Conservation (phyloP, 1,140 invertebrate species). For the Drosophila biarmipes region DNA sequence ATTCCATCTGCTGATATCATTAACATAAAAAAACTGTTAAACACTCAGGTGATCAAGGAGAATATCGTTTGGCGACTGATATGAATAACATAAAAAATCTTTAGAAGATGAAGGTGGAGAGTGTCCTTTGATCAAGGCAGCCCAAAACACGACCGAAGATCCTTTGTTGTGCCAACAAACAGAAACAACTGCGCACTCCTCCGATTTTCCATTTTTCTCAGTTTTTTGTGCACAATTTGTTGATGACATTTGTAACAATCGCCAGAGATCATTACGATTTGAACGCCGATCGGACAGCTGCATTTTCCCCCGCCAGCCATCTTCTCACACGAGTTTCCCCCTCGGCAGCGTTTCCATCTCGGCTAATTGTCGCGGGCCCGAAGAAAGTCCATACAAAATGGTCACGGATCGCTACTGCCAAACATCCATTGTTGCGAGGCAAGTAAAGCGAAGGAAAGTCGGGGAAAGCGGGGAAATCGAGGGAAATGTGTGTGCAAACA, state of each 20-base stretch:
- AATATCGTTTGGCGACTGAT: too few species aligned
- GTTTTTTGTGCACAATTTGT: conserved; percentile 28
- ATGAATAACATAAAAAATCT: too few species aligned
- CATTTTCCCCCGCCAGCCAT: conserved; percentile 6
- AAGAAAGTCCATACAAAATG: conserved; percentile 30
- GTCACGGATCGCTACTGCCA: conserved; percentile 37
- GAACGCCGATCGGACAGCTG: conserved; percentile 37
- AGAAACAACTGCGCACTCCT: conserved; percentile 32
- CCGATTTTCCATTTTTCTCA: not conserved
- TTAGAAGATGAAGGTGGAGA: not conserved
- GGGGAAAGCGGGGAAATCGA: not conserved
- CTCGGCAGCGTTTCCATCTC: not conserved
- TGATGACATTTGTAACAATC: conserved; percentile 38
- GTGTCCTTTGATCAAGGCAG: not conserved
- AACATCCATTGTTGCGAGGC: conserved; percentile 22
- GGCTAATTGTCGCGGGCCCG: conserved; percentile 62
- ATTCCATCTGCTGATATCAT: too few species aligned
- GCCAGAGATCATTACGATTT: conserved; percentile 48
- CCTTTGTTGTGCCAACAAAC: conserved; percentile 16
- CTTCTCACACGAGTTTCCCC: not conserved
- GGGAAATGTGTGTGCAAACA: conserved; percentile 20
- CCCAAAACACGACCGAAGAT: conserved; percentile 20
- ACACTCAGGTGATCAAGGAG: too few species aligned
- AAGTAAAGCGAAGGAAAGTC: conserved; percentile 5
- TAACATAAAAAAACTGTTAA: too few species aligned